Base-by-base conservation (phyloP, 2,113 vertebrate species). In the Tricholaema leucomelas region DNA sequence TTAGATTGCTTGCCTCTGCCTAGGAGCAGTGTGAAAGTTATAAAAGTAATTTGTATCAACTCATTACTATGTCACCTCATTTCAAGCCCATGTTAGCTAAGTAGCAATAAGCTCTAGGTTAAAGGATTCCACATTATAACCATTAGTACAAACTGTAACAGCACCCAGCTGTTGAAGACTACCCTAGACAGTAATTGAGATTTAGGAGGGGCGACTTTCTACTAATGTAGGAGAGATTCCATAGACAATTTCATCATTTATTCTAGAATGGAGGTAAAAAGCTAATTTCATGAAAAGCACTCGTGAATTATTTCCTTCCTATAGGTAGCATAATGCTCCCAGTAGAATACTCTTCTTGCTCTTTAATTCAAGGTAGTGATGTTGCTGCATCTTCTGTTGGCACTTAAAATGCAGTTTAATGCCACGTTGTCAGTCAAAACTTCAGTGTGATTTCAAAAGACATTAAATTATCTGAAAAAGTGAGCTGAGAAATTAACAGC, bases 41-140 rank as follows among this genome's bases (percentile, higher is more conserved):
- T 96, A 98, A 97, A 98, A 98, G 97, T 97, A 98, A 98, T 98
- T 97, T 98, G 95, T 98, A 98, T 97, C 97, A 98, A 97, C 97
- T 98, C 98, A 98, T 98, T 98, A 97, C 87, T 91, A 70, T 96
- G 95, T 97, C 96, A 98, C 97, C 96, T 98, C 96, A 94, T 97
- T 97, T 96, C 92, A 94, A 91, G 92, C 85, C 95, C 91, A 74
- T 79, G 90, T 93, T 96, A 94, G 91, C 70, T 94, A 96, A 96
- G 95, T 79, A 96, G 94, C 93, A 96, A 73, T 96, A 96, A 96
- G 88, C 75, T 90, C 70, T 69, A 46, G 75, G 92, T 94, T 94
- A 85, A 85, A n/a, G 56, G 44, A 93, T 88, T 91, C 95, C 71
- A 92, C 77, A 58, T 85, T 88, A 93, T 89, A 88, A 88, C 92